Base-by-base conservation (phyloP, 2,113 vertebrate genomes). In the Ailurus styani region DNA sequence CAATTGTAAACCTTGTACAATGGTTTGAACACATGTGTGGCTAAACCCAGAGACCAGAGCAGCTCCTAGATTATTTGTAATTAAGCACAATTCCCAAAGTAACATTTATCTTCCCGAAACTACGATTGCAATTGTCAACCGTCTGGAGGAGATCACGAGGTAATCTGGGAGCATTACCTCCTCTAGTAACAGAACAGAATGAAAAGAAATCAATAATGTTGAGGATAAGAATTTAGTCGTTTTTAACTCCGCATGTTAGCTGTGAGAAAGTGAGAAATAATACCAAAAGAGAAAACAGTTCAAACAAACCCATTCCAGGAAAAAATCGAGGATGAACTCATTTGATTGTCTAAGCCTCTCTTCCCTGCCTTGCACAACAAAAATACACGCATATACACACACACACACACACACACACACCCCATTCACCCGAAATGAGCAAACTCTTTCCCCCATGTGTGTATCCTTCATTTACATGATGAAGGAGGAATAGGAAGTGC, bases 11-110 rank as follows among this genome's bases (percentile, higher is more conserved):
- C 87, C 93, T 93, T 82, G 54, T 96, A 95, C 97, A 90, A 31
- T 89, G 96, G 96, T 96, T 93, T 98, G 98, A 99, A 97, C 98
- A 98, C 98, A 98, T 97, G 98, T 98, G 98, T 98, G 97, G 98
- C 99, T 98, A 98, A 98, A 98, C 97, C 85, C 98, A 97, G 94
- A 97, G 97, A 98, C 98, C 87, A 31, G 97, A 98, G 95, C 98
- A 98, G 98, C 98, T 98, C 97, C 98, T 97, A 98, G 98, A 99
- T 99, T 99, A 99, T 99, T 99, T 98, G 98, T 98, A 99, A 99
- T 99, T 99, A 99, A 99, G 98, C 98, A 97, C 98, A 99, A 99
- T 99, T 99, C 99, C 99, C 99, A 98, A 99, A 99, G 99, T 99
- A 99, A 99, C 99, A 99, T 99, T 99, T 99, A 99, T 99, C 99